A percentile compares a stretch with the other conserved stretches of the same genome.
Conservation (phyloP, 2,888 invertebrate genomes). For the Pomacea canaliculata region DNA sequence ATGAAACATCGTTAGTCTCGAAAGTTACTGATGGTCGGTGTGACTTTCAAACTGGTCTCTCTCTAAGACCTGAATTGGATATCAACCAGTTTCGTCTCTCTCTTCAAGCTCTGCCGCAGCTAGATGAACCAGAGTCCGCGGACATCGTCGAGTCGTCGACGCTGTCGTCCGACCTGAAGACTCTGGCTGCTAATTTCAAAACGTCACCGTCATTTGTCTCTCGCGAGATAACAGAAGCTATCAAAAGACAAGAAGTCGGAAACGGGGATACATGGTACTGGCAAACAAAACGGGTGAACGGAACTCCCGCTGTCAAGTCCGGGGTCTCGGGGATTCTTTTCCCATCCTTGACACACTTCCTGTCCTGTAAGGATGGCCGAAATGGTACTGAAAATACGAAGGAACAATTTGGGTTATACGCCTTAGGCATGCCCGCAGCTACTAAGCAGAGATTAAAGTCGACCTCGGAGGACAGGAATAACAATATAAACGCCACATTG, state of each 20-base stretch:
- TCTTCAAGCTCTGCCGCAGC: no score
- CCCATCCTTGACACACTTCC: background rate
- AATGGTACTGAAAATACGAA: background rate
- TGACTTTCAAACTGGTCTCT: no score
- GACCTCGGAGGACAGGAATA: no score
- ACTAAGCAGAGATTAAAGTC: no score
- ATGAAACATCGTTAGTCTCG: no score
- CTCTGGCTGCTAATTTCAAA: background rate
- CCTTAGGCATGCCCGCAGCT: background rate
- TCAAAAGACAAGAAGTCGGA: conserved; percentile 19
- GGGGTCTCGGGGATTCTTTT: background rate
- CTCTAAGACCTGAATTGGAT: no score
- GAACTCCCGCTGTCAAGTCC: background rate
- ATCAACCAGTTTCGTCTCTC: no score
- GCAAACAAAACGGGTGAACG: conserved; percentile 7
- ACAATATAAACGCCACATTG: no score
- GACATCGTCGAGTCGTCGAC: no score
- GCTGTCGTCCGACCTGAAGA: no score
- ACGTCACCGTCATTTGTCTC: background rate
- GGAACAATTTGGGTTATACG: background rate
- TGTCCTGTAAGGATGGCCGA: background rate
- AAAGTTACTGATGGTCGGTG: no score
- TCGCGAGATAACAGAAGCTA: conserved; percentile 17
- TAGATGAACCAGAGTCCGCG: no score
- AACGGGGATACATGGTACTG: conserved; percentile 13